These are phyloP conservation scores for Enchytraeus crypticus DNA, from an alignment of 2,888 invertebrate species.

Conservation along the genomic window DNA sequence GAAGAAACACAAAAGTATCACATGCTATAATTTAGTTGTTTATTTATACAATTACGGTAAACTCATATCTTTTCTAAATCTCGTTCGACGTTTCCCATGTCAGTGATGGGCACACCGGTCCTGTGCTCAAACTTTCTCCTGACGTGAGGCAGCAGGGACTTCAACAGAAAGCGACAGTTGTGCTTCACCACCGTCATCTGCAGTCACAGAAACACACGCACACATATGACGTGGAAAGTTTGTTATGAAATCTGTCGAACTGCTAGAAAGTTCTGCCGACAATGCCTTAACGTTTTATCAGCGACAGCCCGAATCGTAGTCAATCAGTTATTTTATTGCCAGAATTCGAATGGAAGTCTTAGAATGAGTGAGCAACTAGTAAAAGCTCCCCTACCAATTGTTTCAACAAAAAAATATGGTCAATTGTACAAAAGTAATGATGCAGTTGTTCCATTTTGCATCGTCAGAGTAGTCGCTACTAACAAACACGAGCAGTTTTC, in stretches of 20 bases:
- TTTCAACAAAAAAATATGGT: background rate
- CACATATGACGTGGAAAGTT: background rate
- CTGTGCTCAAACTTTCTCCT: conserved; percentile 12
- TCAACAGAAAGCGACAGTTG: conserved; percentile 64
- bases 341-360: too few relatives aligned
- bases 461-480: too few relatives aligned
- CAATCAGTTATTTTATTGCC: too few relatives aligned
- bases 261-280: too few relatives aligned
- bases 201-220: conserved; percentile 21
- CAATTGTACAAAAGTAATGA: background rate
- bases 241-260: too few relatives aligned
- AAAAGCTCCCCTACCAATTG: background rate
- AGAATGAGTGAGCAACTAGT: background rate
- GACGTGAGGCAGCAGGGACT: conserved; percentile 54
- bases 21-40: too few relatives aligned
- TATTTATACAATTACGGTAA: background rate
- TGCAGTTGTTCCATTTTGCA: background rate
- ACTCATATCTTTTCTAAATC: conserved; percentile 3
- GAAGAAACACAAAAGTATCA: too few relatives aligned
- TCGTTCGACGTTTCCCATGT: background rate
- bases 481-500: too few relatives aligned
- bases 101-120: conserved; percentile 6
- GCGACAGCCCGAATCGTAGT: too few relatives aligned
- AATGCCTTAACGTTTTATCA: too few relatives aligned
- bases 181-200: conserved; percentile 55